Conservation (phyloP, 2,888 invertebrate genomes). For the Aphidius colemani region DNA sequence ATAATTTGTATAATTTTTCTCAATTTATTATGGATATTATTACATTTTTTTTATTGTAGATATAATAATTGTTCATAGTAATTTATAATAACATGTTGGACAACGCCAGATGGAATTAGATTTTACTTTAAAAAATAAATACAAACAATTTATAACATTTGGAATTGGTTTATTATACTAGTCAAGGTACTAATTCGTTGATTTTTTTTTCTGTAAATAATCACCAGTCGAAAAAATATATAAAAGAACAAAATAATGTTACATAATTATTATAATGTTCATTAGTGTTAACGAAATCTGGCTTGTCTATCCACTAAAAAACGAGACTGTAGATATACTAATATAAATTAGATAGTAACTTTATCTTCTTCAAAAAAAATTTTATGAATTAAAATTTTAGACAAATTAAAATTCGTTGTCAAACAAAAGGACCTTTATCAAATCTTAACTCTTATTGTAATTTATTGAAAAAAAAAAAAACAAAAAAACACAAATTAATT, state of each 20-base stretch:
- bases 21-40: neutral
- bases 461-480: neutral
- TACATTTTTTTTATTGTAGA: neutral
- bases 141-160: neutral
- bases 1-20: conserved; percentile 32
- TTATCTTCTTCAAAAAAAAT: too few relatives aligned
- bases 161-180: too few relatives aligned
- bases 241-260: neutral
- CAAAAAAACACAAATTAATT: conserved; percentile 4
- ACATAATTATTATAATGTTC: conserved; percentile 11
- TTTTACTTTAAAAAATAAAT: neutral
- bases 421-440: too few relatives aligned
- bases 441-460: too few relatives aligned
- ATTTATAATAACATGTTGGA: too few relatives aligned
- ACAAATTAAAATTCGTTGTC: too few relatives aligned
- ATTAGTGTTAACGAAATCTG: conserved; percentile 21
- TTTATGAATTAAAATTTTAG: too few relatives aligned
- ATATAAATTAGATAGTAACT: neutral
- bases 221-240: too few relatives aligned
- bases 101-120: conserved; percentile 21
- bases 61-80: conserved; percentile 3
- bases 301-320: conserved; percentile 20
- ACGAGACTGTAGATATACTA: neutral
- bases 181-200: too few relatives aligned
- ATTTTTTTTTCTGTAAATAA: too few relatives aligned